A percentile compares a stretch with the other conserved stretches of the same genome.
Evolutionary conservation across 2,113 vertebrate species (phyloP).

Genomic region (Reinhardtius hippoglossoides): DNA sequence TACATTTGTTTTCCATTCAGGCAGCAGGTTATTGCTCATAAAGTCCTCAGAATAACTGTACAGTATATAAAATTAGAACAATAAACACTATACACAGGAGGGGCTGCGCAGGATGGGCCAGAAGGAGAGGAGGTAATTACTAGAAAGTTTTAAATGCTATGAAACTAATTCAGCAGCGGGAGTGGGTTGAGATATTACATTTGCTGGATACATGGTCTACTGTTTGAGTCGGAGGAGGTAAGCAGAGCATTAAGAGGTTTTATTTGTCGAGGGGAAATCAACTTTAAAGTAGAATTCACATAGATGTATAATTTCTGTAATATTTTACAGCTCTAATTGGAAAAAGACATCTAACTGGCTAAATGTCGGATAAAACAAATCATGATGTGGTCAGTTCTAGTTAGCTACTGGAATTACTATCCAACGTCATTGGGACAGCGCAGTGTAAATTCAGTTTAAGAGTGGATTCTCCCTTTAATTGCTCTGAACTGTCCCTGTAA

Average conservation of each 20-base stretch:
- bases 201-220: slow-evolving; percentile 24
- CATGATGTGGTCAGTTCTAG: slow-evolving; percentile 5
- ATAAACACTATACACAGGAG: slow-evolving; percentile 74
- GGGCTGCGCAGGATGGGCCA: slow-evolving; percentile 40
- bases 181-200: not conserved
- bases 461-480: slow-evolving; percentile 54
- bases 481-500: slow-evolving; percentile 36
- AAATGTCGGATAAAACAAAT: too few relatives aligned
- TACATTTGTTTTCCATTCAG: slow-evolving; percentile 64
- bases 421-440: not conserved
- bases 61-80: slow-evolving; percentile 80
- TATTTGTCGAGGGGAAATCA: slow-evolving; percentile 33
- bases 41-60: slow-evolving; percentile 80
- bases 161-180: not conserved
- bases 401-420: not conserved
- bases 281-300: slow-evolving; percentile 40
- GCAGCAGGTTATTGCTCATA: slow-evolving; percentile 63
- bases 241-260: slow-evolving; percentile 30
- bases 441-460: slow-evolving; percentile 3
- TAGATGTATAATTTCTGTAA: slow-evolving; percentile 14
- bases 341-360: too few relatives aligned
- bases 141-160: slow-evolving; percentile 49
- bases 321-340: slow-evolving; percentile 29
- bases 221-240: slow-evolving; percentile 49
- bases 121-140: slow-evolving; percentile 31